phyloP scores from a whole-genome alignment of 2,797 vertebrate species.

The Holocentrus rufus region DNA sequence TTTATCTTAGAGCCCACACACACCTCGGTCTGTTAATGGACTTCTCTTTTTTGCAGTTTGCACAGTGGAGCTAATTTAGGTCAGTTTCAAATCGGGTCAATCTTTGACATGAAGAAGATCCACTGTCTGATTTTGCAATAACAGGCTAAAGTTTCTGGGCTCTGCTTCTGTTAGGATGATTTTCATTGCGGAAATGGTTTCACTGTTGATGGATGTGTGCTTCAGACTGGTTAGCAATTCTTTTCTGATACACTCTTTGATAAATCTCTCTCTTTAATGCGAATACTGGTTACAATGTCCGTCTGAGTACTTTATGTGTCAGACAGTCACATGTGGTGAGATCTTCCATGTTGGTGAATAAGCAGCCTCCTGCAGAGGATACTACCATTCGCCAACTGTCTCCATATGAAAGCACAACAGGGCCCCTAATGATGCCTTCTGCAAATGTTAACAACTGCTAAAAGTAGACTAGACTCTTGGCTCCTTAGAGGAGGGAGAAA shows the following conservation, averaged over 20 bases:
- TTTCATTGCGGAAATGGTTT: too few relatives aligned
- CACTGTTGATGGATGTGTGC: too few relatives aligned
- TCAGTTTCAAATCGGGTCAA: too few relatives aligned
- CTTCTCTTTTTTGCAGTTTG: too few relatives aligned
- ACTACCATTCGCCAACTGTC: conserved; percentile 17
- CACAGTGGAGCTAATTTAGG: too few relatives aligned
- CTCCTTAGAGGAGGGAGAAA: conserved; percentile 31
- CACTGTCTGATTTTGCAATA: too few relatives aligned
- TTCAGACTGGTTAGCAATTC: neutral
- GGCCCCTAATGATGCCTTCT: conserved; percentile 30
- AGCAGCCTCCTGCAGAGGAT: conserved; percentile 9
- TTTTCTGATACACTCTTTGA: neutral
- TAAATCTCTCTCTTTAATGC: neutral
- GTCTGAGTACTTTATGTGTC: neutral
- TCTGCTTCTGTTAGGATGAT: too few relatives aligned
- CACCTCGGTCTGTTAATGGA: too few relatives aligned
- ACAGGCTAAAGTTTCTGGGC: too few relatives aligned
- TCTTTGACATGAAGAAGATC: too few relatives aligned
- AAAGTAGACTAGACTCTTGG: conserved; percentile 47
- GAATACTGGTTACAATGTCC: too few relatives aligned
- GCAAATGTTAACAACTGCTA: conserved; percentile 37
- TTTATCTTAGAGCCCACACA: too few relatives aligned
- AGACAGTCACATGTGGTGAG: neutral
- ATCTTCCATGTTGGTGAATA: conserved; percentile 2
- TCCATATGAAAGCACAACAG: neutral